Percentiles rank a stretch among this genome's conserved stretches.
These are phyloP conservation scores for Plectrocnemia conspersa DNA, from an alignment of 1,140 invertebrate species.

Conservation along the genomic window DNA sequence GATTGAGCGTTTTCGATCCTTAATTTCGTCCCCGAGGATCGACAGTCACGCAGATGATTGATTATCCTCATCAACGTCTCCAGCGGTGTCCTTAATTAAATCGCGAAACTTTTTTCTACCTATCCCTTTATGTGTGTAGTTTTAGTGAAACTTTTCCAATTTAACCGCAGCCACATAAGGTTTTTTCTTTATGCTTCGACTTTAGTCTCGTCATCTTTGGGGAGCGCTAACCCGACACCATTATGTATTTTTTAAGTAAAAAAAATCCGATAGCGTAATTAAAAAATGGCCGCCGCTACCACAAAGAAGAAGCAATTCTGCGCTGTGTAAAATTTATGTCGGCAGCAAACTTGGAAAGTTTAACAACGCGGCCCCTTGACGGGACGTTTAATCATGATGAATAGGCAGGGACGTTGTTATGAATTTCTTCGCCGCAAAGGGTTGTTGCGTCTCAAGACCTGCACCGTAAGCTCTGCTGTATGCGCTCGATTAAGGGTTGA, in stretches of 20 bases:
- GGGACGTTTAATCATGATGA: conserved; percentile 29
- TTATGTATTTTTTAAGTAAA: too few relatives aligned
- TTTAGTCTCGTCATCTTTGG: too few relatives aligned
- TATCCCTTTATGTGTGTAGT: too few relatives aligned
- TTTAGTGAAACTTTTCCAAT: too few relatives aligned
- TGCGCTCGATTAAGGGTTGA: background rate
- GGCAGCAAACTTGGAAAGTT: conserved; percentile 4
- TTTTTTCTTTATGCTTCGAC: too few relatives aligned
- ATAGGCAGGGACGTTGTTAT: conserved; percentile 15
- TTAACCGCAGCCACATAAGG: too few relatives aligned
- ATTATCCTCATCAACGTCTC: conserved; percentile 4
- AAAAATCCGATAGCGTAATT: conserved; percentile 25
- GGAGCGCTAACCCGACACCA: too few relatives aligned
- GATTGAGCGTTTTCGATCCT: conserved; percentile 7
- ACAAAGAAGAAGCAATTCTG: background rate
- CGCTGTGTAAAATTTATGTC: conserved; percentile 9
- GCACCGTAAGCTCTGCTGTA: background rate
- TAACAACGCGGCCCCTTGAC: too few relatives aligned
- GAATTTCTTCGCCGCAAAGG: conserved; percentile 12
- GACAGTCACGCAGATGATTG: conserved; percentile 9
- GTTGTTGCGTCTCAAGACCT: too few relatives aligned
- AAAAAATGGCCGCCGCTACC: conserved; percentile 13
- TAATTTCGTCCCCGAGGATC: background rate
- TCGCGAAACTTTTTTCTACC: too few relatives aligned
- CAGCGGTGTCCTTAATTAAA: conserved; percentile 12